Evolutionary conservation across 2,888 invertebrate species (phyloP), one percentile per base, ranked within the genome.

Genomic region (Gortyna flavago): DNA sequence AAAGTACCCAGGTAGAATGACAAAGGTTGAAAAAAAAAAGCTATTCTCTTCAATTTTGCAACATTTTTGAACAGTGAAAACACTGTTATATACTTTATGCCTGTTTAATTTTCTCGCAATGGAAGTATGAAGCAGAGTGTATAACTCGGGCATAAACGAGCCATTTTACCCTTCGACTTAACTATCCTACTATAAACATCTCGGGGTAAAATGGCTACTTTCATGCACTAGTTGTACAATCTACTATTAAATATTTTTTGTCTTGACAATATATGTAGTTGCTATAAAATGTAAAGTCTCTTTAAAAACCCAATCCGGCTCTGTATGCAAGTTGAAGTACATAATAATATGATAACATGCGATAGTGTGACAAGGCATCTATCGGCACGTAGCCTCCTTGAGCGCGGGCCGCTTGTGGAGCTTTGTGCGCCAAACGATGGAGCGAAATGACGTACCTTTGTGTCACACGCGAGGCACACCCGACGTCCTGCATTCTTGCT

Each of bases 361-460:
- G 21, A 57, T 29, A 64, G 9, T 66, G 66, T 44, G 29, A 65
- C 32, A 69, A 64, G 57, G 25, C 62, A 44, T 44, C 51, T 48
- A n/a, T 61, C n/a, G 21, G 54, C 38, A 0, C 61, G 57, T 3
- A 29, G 13, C n/a, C n/a, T 67, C 48, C 32, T 62, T 11, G 70
- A 35, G 71, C 35, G 32, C 54, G n/a, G 70, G 64, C 48, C 11
- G 32, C 71, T 69, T 51, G 62, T 44, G 13, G 13, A 48, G 38
- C 72, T 59, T 64, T 71, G 73, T 81, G 66, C n/a, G 66, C 25
- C 21, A 44, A 21, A 57, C 25, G 38, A 64, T 16, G 62, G 59
- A 62, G 48, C 29, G 38, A 38, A 8, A 35, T 66, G 68, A 65
- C 61, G 35, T 35, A 41, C 32, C 57, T 68, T 48, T 70, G 61